Evolutionary conservation across 2,797 vertebrate genomes (phyloP).

Genomic region (Leptatherina wallacei): DNA sequence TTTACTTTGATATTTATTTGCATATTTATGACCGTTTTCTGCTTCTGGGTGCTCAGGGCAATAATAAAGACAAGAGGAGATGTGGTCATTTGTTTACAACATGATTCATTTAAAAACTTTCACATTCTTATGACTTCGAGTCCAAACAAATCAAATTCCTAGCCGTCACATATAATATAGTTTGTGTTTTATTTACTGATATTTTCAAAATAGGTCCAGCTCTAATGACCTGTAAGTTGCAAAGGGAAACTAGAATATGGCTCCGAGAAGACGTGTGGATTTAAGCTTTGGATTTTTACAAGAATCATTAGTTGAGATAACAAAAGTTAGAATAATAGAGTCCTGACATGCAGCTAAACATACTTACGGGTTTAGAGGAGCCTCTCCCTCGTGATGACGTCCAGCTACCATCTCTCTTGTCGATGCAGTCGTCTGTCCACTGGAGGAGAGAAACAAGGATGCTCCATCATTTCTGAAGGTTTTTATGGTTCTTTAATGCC

Average conservation of each 20-base stretch:
- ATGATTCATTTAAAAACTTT: too few species aligned
- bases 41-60: too few species aligned
- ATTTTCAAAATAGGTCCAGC: not conserved
- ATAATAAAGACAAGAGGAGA: too few species aligned
- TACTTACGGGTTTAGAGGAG: slow-evolving; percentile 80
- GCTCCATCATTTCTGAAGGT: not conserved
- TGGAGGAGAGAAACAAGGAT: slow-evolving; percentile 69
- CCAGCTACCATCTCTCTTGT: slow-evolving; percentile 89
- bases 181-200: not conserved
- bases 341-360: slow-evolving; percentile 9
- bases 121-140: not conserved
- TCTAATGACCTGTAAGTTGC: not conserved
- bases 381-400: slow-evolving; percentile 88
- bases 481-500: too few species aligned
- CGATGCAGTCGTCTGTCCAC: slow-evolving; percentile 91
- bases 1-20: too few species aligned
- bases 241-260: not conserved
- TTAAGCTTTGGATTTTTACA: not conserved
- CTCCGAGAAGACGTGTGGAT: not conserved
- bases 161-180: not conserved
- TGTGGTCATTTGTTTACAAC: too few species aligned
- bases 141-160: not conserved
- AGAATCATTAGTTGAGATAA: not conserved
- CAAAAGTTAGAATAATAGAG: not conserved
- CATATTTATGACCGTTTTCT: too few species aligned